A percentile compares a stretch with the other conserved stretches of the same genome.
Evolutionary conservation across 2,888 invertebrate genomes (phyloP).

Genomic region (Helicoverpa assulta): DNA sequence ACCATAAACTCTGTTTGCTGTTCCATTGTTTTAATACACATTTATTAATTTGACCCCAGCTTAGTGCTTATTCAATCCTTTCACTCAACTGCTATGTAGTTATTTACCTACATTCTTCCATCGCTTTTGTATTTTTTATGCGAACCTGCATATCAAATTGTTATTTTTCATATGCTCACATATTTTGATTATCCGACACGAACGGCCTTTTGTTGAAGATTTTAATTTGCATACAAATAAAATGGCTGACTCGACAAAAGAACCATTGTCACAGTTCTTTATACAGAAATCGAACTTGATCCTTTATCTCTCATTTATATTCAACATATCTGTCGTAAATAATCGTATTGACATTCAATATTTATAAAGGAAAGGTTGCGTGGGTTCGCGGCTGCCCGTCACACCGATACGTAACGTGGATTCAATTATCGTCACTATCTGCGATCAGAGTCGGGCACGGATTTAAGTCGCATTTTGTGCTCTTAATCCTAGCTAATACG

Average conservation of each 20-base stretch:
- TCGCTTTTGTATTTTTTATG: slow-evolving; percentile 56
- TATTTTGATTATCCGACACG: slow-evolving; percentile 73
- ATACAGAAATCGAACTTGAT: slow-evolving; percentile 82
- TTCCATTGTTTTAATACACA: slow-evolving; percentile 31
- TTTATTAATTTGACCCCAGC: slow-evolving; percentile 24
- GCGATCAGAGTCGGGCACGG: slow-evolving; percentile 34
- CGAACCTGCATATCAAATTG: slow-evolving; percentile 63
- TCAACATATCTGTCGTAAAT: slow-evolving; percentile 87
- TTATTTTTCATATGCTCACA: slow-evolving; percentile 65
- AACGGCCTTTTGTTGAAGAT: slow-evolving; percentile 74
- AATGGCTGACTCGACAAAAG: slow-evolving; percentile 87
- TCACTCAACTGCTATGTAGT: slow-evolving; percentile 33
- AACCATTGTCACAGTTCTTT: slow-evolving; percentile 84
- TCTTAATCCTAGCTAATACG: slow-evolving; percentile 42
- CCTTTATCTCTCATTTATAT: slow-evolving; percentile 88
- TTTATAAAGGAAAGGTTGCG: slow-evolving; percentile 88
- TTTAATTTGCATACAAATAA: slow-evolving; percentile 88
- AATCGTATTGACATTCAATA: slow-evolving; percentile 87
- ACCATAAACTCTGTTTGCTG: slow-evolving; percentile 12
- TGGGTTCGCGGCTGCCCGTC: slow-evolving; percentile 76
- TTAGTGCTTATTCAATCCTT: slow-evolving; percentile 8
- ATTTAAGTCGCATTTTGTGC: slow-evolving; percentile 42
- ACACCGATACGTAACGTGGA: slow-evolving; percentile 67
- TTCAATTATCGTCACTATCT: slow-evolving; percentile 58
- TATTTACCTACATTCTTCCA: slow-evolving; percentile 42